Conservation (phyloP, 23 tunicate genomes). For the Trididemnum clinides region DNA sequence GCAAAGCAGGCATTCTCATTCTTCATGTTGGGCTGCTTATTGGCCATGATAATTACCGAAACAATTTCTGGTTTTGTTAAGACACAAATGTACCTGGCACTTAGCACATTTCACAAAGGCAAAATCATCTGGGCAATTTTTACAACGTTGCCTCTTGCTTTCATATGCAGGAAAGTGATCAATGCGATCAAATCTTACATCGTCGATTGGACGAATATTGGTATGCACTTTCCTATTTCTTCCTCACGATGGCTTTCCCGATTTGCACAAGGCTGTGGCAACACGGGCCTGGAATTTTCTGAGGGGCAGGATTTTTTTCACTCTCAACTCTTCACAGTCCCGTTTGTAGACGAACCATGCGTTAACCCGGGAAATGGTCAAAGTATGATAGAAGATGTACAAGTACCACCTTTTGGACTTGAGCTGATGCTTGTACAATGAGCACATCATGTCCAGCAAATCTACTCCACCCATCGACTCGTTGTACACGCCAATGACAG, state of each 20-base stretch:
- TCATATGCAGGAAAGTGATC: not conserved
- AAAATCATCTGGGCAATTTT: not conserved
- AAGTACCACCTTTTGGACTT: slow-evolving; percentile 4
- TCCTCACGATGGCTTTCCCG: not conserved
- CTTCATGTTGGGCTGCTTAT: not conserved
- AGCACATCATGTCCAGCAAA: slow-evolving; percentile 2
- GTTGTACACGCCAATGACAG: not conserved
- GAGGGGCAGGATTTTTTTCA: not conserved
- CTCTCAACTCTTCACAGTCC: not conserved
- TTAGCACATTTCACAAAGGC: not conserved
- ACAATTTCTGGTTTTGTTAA: not conserved
- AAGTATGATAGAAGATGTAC: slow-evolving; percentile 2
- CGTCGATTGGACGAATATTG: not conserved
- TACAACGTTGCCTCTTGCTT: not conserved
- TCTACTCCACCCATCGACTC: not conserved
- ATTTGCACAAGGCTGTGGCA: not conserved
- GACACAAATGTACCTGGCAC: slow-evolving; percentile 23
- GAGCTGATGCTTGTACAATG: slow-evolving; percentile 2
- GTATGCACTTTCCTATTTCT: not conserved
- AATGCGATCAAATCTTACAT: not conserved
- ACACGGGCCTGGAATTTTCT: not conserved
- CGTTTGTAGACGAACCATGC: not conserved
- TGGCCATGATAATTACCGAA: not conserved
- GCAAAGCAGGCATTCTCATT: too few species aligned
- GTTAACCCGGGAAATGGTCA: not conserved